phyloP scores from a whole-genome alignment of 2,113 vertebrate genomes.

The Chauna torquata region DNA sequence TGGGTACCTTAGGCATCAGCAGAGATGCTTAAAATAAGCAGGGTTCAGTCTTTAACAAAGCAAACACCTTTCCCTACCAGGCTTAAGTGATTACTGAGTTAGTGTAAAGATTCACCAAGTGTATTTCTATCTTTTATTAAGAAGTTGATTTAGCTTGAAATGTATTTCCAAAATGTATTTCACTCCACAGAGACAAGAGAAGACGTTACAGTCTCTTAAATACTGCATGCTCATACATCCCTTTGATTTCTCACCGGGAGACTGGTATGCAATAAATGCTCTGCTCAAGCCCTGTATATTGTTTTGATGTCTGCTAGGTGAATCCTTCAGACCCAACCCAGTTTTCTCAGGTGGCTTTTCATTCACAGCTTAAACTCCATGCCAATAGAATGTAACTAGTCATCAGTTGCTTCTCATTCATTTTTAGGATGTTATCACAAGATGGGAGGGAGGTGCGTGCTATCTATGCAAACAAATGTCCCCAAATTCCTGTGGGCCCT shows the following conservation, averaged over 20 bases:
- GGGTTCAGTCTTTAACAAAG: not conserved
- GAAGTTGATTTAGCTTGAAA: slow-evolving; percentile 25
- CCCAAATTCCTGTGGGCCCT: not conserved
- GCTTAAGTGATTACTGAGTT: not conserved
- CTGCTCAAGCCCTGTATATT: not conserved
- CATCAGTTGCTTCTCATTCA: not conserved
- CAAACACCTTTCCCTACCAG: not conserved
- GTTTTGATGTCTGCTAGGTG: not conserved
- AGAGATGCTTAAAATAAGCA: not conserved
- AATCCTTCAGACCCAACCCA: not conserved
- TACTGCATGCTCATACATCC: not conserved
- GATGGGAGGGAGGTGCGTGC: not conserved
- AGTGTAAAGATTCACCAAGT: not conserved
- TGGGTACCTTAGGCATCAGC: not conserved
- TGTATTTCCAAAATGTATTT: not conserved
- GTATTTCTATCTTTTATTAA: not conserved
- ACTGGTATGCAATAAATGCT: not conserved
- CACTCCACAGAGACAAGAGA: not conserved
- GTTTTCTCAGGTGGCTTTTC: slow-evolving; percentile 30
- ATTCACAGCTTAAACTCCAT: not conserved
- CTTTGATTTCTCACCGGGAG: slow-evolving; percentile 23
- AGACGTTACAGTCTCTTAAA: slow-evolving; percentile 4
- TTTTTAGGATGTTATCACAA: not conserved
- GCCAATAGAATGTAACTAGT: not conserved
- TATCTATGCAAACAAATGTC: not conserved